Percentiles rank a stretch among this genome's conserved stretches.
These are phyloP conservation scores for Xylocampa areola DNA, from an alignment of 2,888 invertebrate species.

Conservation along the genomic window DNA sequence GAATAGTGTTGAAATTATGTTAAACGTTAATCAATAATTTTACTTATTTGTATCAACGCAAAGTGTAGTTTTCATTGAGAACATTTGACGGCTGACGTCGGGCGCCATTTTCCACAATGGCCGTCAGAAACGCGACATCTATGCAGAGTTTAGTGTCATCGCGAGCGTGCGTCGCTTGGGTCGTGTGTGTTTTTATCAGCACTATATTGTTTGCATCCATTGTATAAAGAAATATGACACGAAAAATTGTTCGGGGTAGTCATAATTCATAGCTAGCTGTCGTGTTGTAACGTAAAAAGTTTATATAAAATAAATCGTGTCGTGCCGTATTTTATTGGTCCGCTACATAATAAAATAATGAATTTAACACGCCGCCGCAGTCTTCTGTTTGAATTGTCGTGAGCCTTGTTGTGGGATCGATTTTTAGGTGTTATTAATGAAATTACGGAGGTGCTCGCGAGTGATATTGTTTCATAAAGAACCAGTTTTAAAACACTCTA, in stretches of 20 bases:
- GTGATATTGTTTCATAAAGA: conserved; percentile 80
- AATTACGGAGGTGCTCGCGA: conserved; percentile 86
- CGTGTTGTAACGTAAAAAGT: conserved; percentile 60
- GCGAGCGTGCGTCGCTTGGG: conserved; percentile 76
- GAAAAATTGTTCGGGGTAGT: conserved; percentile 68
- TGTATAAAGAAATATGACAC: conserved; percentile 82
- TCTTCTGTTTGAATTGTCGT: conserved; percentile 85
- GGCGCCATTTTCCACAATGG: conserved; percentile 87
- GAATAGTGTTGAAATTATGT: conserved; percentile 69
- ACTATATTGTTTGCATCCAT: conserved; percentile 82
- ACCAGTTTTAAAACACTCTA: conserved; percentile 69
- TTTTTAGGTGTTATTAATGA: conserved; percentile 90
- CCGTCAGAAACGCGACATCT: conserved; percentile 84
- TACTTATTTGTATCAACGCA: conserved; percentile 1
- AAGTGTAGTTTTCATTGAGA: conserved; percentile 60
- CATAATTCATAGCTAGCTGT: conserved; percentile 61
- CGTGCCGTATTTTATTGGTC: conserved; percentile 58
- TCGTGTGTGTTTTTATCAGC: conserved; percentile 66
- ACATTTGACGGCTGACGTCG: conserved; percentile 77
- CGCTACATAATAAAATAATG: conserved; percentile 82
- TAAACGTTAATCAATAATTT: conserved; percentile 49
- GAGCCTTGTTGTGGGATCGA: conserved; percentile 87
- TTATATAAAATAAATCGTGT: conserved; percentile 56
- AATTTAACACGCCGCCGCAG: conserved; percentile 84
- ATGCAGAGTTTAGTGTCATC: conserved; percentile 85